phyloP scores from a whole-genome alignment of 2,797 vertebrate species.

The Oryzias dopingdopingensis region DNA sequence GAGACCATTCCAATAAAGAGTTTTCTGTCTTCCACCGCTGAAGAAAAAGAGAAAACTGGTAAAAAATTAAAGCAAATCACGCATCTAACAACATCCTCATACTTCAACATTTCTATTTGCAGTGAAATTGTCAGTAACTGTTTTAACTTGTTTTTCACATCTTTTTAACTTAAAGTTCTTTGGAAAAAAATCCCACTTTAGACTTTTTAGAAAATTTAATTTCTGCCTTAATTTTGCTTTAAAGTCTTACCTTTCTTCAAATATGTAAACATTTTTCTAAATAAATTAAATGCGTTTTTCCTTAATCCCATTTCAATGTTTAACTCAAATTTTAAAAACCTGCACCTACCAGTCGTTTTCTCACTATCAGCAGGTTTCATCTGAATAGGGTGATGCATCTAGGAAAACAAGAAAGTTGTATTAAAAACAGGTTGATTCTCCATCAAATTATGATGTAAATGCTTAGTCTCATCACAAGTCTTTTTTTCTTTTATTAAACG shows the following conservation, averaged over 20 bases:
- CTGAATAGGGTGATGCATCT: constrained; percentile 84
- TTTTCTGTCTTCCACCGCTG: constrained; percentile 98
- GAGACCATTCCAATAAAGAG: constrained; percentile 98
- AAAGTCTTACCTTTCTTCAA: too few species aligned
- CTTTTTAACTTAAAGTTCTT: too few species aligned
- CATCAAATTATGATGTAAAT: constrained; percentile 9
- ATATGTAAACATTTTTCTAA: background rate
- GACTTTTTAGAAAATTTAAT: too few species aligned
- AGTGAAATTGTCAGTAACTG: too few species aligned
- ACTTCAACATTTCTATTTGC: too few species aligned
- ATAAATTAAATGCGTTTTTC: background rate
- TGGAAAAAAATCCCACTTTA: too few species aligned
- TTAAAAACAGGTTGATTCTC: constrained; percentile 2
- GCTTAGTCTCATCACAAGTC: constrained; percentile 15
- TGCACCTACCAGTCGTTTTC: constrained; percentile 77
- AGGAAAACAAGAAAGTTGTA: too few species aligned
- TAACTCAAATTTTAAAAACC: background rate
- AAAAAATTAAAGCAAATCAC: constrained; percentile 18
- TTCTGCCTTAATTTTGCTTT: too few species aligned
- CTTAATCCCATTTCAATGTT: background rate
- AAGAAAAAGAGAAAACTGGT: constrained; percentile 39
- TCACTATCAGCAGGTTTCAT: constrained; percentile 82
- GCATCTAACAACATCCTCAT: too few species aligned
- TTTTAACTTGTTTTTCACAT: too few species aligned
- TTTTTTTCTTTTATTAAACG: background rate